Conservation (phyloP, 2,113 vertebrate species). For the Gallinago media region DNA sequence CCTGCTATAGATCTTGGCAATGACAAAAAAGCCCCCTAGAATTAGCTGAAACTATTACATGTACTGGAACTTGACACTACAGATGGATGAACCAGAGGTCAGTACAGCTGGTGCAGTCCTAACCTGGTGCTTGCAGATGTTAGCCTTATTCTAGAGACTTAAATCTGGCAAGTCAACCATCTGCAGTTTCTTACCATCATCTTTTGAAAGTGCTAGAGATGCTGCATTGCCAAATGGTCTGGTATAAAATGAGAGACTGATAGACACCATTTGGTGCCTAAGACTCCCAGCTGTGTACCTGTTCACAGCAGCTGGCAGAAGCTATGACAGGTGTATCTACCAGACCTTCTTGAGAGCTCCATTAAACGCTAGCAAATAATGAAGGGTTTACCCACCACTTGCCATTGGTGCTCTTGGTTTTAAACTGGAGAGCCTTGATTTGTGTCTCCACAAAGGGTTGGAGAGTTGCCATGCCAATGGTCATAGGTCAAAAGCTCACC, state of each 20-base stretch:
- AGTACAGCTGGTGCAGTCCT: neutral
- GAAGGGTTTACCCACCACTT: neutral
- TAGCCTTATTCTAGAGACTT: neutral
- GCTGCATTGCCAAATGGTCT: neutral
- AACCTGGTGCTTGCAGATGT: neutral
- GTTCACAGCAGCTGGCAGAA: neutral
- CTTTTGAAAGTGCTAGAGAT: neutral
- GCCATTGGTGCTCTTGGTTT: constrained; percentile 1
- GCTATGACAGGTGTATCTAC: neutral
- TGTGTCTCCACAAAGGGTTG: constrained; percentile 35
- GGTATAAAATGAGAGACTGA: neutral
- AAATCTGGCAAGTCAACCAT: neutral
- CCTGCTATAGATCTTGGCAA: neutral
- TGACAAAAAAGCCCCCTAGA: neutral
- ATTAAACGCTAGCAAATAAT: neutral
- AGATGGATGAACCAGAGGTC: neutral
- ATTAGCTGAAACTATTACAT: neutral
- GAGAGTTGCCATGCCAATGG: constrained; percentile 10
- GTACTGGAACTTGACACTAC: neutral
- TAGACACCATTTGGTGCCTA: neutral
- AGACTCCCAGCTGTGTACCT: too few relatives aligned
- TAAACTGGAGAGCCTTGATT: constrained; percentile 16
- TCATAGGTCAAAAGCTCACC: constrained; percentile 18
- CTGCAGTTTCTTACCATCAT: neutral
- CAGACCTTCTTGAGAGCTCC: neutral